Base-by-base conservation (phyloP, 2,113 vertebrate genomes). In the Hippocampus zosterae region DNA sequence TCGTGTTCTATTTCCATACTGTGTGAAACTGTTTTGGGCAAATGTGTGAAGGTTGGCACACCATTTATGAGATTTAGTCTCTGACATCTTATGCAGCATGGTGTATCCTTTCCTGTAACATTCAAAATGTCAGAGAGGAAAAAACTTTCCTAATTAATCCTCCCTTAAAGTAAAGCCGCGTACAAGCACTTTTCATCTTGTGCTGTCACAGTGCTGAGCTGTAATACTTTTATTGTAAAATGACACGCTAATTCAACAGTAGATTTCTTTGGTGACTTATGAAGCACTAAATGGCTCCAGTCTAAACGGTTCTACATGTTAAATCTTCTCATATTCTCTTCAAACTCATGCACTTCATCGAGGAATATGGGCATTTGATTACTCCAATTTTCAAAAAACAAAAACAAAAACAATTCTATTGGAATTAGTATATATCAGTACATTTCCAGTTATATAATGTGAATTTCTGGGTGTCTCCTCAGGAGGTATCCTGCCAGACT, bases 1-100 rank as follows among this genome's bases (percentile, higher is more conserved):
- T 84, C 78, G 72, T 76, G 75, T 74, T 81, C 71, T 65, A 13
- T 23, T 57, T 27, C 23, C 12, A 25, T 23, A 15, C 5, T 16
- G 29, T 29, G 12, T 59, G 25, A 59, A 59, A 57, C 15, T 2
- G 8, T 60, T 19, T 33, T 3, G 8, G 57, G 33, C 57, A 6
- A 5, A 5, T 27, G 23, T 57, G n/a, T 57, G 25, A 57, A 23
- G 15, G 25, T 12, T 25, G 10, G 12, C 10, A 57, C 27, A 56
- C 2, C 10, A 13, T 56, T 56, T 27, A 25, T 1, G 7, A 27
- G 13, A 33, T 29, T 29, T 60, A 19, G 18, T 61, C 18, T 10
- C 8, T 41, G 33, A 18, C 19, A 9, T 18, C 18, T 63, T 63
- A 63, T 41, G 37, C 19, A 41, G 55, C n/a, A 25, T 12, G n/a